These are phyloP conservation scores for Vesta saturnalis DNA, from an alignment of 2,888 invertebrate species.

Conservation along the genomic window DNA sequence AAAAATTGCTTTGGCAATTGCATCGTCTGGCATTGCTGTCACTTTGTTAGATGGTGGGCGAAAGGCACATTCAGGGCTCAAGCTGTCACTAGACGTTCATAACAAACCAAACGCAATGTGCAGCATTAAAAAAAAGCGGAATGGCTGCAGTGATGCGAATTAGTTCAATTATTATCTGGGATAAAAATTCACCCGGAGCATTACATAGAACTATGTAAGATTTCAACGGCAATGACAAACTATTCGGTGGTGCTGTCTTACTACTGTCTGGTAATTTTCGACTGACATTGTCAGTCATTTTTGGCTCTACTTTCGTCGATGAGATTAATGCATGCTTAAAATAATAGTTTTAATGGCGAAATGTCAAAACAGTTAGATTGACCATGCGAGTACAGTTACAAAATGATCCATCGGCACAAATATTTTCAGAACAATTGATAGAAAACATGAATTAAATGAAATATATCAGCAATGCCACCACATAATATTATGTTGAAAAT, in stretches of 20 bases:
- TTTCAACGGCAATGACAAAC: constrained; percentile 10
- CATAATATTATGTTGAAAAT: constrained; percentile 45
- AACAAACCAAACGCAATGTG: constrained; percentile 49
- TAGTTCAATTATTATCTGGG: no score
- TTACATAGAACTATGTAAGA: constrained; percentile 22
- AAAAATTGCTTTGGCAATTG: constrained; percentile 46
- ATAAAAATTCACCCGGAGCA: no score
- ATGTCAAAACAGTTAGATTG: constrained; percentile 23
- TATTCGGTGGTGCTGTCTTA: constrained; percentile 20
- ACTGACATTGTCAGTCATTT: neutral
- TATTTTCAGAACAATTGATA: constrained; percentile 47
- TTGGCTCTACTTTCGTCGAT: constrained; percentile 39
- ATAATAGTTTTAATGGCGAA: constrained; percentile 42
- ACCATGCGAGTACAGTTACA: constrained; percentile 43
- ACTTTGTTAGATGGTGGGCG: constrained; percentile 56
- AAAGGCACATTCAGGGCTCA: constrained; percentile 58
- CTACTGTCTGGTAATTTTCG: constrained; percentile 14
- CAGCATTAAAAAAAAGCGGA: constrained; percentile 48
- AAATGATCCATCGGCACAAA: constrained; percentile 47
- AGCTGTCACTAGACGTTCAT: constrained; percentile 54
- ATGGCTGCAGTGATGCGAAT: constrained; percentile 48
- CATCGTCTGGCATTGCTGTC: constrained; percentile 56
- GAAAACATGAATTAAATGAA: constrained; percentile 45
- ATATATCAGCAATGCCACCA: constrained; percentile 42
- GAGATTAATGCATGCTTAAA: constrained; percentile 40